These are phyloP conservation scores for Rotaria macrura DNA, from an alignment of 2,888 invertebrate genomes.

Conservation along the genomic window DNA sequence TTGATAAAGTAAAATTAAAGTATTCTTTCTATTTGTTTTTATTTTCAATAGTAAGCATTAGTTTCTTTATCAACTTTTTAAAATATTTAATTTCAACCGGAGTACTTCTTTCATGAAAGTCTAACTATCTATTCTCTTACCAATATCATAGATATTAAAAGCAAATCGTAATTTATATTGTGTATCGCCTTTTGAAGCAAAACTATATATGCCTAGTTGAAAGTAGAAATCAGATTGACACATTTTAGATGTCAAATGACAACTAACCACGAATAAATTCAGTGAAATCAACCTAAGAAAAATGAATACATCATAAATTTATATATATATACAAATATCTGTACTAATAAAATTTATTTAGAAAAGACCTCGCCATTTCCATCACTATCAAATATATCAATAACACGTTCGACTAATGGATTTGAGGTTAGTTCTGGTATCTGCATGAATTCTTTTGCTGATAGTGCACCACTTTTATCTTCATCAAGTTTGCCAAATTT, in stretches of 20 bases:
- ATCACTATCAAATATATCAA: constrained; percentile 10
- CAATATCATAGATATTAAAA: constrained; percentile 9
- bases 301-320: background rate
- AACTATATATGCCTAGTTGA: background rate
- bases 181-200: constrained; percentile 4
- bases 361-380: background rate
- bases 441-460: background rate
- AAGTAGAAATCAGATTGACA: too few species aligned
- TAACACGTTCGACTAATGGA: constrained; percentile 17
- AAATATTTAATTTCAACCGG: too few species aligned
- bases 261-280: background rate
- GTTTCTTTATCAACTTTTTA: too few species aligned
- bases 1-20: too few species aligned
- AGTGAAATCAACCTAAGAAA: background rate
- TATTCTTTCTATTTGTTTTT: too few species aligned
- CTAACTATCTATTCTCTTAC: background rate
- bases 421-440: background rate
- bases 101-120: too few species aligned
- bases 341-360: background rate
- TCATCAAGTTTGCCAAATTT: constrained; percentile 14
- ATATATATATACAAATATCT: background rate
- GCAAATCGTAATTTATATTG: background rate
- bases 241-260: too few species aligned
- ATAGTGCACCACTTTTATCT: background rate
- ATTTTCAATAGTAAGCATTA: too few species aligned